Evolutionary conservation across 1,140 invertebrate genomes (phyloP), one percentile per base, ranked within the genome.

Genomic region (Zelostemma sp.): DNA sequence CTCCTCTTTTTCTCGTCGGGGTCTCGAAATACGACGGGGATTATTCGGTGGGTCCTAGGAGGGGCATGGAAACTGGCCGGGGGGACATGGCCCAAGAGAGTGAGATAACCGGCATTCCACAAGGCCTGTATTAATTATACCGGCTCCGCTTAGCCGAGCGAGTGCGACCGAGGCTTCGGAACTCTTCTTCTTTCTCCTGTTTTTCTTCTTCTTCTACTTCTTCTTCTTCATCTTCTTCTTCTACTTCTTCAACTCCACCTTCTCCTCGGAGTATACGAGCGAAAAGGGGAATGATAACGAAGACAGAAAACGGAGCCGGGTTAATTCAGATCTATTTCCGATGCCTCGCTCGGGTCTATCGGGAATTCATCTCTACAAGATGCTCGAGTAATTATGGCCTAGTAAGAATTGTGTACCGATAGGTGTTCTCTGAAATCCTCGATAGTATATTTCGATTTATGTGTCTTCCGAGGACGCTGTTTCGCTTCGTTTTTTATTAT

Each of bases 91-190:
- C 48, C 50, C 45, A 45, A 56, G 72, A 78, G 77, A 82, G 80
- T 78, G 77, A 83, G 76, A 77, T 80, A 81, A 80, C 76, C 79
- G 76, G 82, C 81, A 83, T 85, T 84, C 83, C 83, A 80, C 72
- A 78, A 76, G 75, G 79, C 80, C 77, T 78, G 81, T 81, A 84
- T 85, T 85, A 83, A 84, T 85, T 85, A 85, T 84, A 83, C 78
- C 74, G 72, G 76, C 70, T 62, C 54, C 63, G 3, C n/a, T n/a
- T n/a, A n/a, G n/a, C n/a, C n/a, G n/a, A 69, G 76, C 74, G 80
- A 79, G 78, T 58, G 66, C 66, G 75, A 78, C 69, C 43, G 72
- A 78, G 72, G 77, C 15, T 43, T 45, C 58, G 47, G 41, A 57
- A 65, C 35, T 33, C 55, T 54, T 17, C 28, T 40, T 49, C 38